Conservation (phyloP, 2,113 vertebrate species). For the Pedetes capensis region DNA sequence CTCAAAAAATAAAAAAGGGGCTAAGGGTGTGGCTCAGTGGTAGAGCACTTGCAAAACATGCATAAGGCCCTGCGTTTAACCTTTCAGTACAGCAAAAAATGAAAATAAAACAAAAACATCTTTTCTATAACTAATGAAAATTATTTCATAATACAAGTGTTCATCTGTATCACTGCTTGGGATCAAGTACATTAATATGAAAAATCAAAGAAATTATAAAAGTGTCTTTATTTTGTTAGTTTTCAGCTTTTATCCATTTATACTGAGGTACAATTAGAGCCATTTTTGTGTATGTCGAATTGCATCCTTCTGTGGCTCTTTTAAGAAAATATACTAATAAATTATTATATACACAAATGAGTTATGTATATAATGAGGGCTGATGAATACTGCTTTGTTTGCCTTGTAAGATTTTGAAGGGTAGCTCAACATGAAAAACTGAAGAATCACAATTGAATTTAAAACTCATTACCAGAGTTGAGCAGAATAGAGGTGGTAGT, state of each 20-base stretch:
- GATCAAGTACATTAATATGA: slow-evolving; percentile 38
- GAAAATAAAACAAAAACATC: too few relatives aligned
- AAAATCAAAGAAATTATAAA: slow-evolving; percentile 58
- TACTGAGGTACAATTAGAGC: slow-evolving; percentile 26
- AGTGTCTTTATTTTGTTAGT: slow-evolving; percentile 50
- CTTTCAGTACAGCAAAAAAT: too few relatives aligned
- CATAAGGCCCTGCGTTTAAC: too few relatives aligned
- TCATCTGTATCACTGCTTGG: background rate
- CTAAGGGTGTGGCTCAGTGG: too few relatives aligned
- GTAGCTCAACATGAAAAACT: background rate
- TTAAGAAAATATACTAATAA: slow-evolving; percentile 42
- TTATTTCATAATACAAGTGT: slow-evolving; percentile 21
- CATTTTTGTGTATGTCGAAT: slow-evolving; percentile 25
- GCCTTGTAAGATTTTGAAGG: slow-evolving; percentile 25
- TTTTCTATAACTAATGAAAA: slow-evolving; percentile 43
- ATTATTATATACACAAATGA: background rate
- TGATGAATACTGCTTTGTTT: background rate
- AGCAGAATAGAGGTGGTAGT: slow-evolving; percentile 4
- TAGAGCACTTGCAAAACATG: too few relatives aligned
- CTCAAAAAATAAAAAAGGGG: too few relatives aligned
- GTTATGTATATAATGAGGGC: background rate
- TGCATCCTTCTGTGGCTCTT: slow-evolving; percentile 41
- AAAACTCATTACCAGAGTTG: slow-evolving; percentile 1
- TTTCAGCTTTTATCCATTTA: slow-evolving; percentile 46
- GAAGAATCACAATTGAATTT: slow-evolving; percentile 22